phyloP scores from a whole-genome alignment of 30 jellyfish, hydroid and myxozoan genomes.

The Pelagia noctiluca region DNA sequence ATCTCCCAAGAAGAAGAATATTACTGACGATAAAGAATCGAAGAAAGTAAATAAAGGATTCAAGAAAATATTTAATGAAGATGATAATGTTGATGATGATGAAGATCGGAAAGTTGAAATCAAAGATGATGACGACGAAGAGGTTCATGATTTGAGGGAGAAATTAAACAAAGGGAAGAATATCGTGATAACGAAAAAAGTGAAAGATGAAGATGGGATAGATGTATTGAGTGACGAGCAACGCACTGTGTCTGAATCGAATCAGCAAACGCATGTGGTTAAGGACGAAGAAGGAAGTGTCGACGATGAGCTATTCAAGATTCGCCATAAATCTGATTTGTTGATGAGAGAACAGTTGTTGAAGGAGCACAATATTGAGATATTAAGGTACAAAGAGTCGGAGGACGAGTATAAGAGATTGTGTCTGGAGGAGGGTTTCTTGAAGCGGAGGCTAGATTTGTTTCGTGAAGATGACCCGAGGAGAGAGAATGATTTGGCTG shows the following conservation, averaged over 20 bases:
- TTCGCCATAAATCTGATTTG: conserved; percentile 66
- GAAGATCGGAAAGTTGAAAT: conserved; percentile 75
- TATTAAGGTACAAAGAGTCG: conserved; percentile 72
- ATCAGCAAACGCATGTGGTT: no score
- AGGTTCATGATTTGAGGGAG: conserved; percentile 79
- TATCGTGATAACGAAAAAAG: conserved; percentile 72
- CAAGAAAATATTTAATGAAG: not conserved
- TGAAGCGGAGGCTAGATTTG: conserved; percentile 71
- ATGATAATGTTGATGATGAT: conserved; percentile 20
- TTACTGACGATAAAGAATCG: not conserved
- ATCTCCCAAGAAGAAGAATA: conserved; percentile 25
- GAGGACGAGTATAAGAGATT: conserved; percentile 85
- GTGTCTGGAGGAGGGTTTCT: conserved; percentile 88
- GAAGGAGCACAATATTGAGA: conserved; percentile 82
- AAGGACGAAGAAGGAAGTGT: not conserved
- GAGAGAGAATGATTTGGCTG: conserved; percentile 74
- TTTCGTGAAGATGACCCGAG: conserved; percentile 89
- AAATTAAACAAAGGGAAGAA: conserved; percentile 72
- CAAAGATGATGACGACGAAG: conserved; percentile 34
- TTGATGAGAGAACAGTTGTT: conserved; percentile 75
- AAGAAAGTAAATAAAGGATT: conserved; percentile 11
- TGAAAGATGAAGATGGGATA: conserved; percentile 29
- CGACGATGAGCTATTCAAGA: conserved; percentile 45
- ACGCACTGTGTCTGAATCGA: not conserved
- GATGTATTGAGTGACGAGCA: not conserved